Base-by-base conservation (phyloP, 2,797 vertebrate species). In the Thaleichthys pacificus region DNA sequence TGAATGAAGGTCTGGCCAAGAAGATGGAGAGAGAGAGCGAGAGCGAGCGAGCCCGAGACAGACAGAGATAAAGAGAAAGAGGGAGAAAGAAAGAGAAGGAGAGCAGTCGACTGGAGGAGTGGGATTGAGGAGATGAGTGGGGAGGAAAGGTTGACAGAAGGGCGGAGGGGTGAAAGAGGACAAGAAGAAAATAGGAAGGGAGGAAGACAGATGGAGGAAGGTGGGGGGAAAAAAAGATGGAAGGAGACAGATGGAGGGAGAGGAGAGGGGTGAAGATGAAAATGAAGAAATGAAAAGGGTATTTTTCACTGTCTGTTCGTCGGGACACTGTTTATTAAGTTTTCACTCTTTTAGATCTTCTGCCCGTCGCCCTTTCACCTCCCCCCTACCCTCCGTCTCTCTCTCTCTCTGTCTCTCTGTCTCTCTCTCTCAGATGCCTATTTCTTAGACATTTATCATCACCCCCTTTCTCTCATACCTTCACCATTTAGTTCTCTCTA, bases 261-360 rank as follows among this genome's bases (percentile, higher is more conserved):
- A 67, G 21, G 12, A 26, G 56, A 60, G 62, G n/a, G 49, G n/a
- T 3, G 21, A 49, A 38, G 66, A 56, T 42, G 22, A 47, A 68
- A 32, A 72, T 42, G 11, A 32, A 63, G 61, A 70, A 74, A 77
- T 69, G 58, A 70, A 71, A 75, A 70, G 63, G 77, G 42, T 74
- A 75, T 82, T 84, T 81, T 76, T 82, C 77, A 77, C 68, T 72
- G 73, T 81, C 71, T 79, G 61, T 70, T 82, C 51, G 82, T 70
- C 66, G 19, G 70, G 77, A 74, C 58, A 57, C 49, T 66, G 67
- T 83, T 82, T 83, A 79, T 84, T 77, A 80, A 74, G 66, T 78
- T 84, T 77, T 35, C 63, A 54, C 32, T 32, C 8, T 8, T 12
- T 22, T 54, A 58, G 71, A n/a, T 60, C 47, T 24, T 22, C 1